Percentiles rank a stretch among this genome's conserved stretches.
phyloP scores from a whole-genome alignment of 2,113 vertebrate species.

The Vulpes vulpes region DNA sequence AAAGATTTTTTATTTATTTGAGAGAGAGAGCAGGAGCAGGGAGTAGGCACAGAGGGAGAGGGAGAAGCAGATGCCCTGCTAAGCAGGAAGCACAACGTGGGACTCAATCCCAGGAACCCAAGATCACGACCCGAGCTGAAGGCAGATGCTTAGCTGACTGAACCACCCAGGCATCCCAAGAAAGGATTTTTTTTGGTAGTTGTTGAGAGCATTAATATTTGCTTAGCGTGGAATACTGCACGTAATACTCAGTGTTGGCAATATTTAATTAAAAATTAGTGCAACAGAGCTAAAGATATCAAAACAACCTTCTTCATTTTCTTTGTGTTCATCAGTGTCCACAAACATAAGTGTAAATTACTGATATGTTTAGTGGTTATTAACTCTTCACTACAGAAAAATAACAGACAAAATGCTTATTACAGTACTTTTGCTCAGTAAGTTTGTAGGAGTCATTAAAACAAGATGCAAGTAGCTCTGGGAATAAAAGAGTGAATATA shows the following conservation, averaged over 20 bases:
- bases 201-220: slow-evolving; percentile 13
- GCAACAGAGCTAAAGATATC: not conserved
- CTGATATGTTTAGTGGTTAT: not conserved
- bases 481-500: not conserved
- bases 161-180: not conserved
- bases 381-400: not conserved
- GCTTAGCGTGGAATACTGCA: not conserved
- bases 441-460: not conserved
- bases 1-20: not conserved
- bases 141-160: not conserved
- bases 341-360: not conserved
- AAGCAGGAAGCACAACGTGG: not conserved
- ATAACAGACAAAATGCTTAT: not conserved
- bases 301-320: not conserved
- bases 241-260: not conserved
- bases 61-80: not conserved
- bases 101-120: not conserved
- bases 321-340: not conserved
- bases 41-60: not conserved
- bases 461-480: not conserved
- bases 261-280: slow-evolving; percentile 48
- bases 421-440: not conserved
- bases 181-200: not conserved
- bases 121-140: not conserved
- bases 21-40: not conserved